Evolutionary conservation across 2,888 invertebrate species (phyloP).

Genomic region (Trichogramma dendrolimi): DNA sequence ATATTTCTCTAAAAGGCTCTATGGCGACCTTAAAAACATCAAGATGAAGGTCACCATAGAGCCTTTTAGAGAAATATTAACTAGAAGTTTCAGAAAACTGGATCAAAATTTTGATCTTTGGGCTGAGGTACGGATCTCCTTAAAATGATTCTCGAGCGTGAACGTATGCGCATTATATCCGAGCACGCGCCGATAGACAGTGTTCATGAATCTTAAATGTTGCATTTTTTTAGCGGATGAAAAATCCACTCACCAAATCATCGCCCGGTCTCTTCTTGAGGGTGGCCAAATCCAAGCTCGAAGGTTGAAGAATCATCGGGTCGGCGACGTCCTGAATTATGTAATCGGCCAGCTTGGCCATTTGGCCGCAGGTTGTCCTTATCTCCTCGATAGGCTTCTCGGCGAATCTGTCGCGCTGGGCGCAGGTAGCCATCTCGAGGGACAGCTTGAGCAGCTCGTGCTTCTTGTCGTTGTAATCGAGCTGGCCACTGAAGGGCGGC

Average conservation of each 20-base stretch:
- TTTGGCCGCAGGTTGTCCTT: slow-evolving; percentile 66
- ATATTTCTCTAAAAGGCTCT: too few species aligned
- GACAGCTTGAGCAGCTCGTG: slow-evolving; percentile 72
- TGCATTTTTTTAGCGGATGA: too few species aligned
- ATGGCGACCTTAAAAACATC: too few species aligned
- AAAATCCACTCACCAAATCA: slow-evolving; percentile 60
- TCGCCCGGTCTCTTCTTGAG: slow-evolving; percentile 79
- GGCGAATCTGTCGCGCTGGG: slow-evolving; percentile 86
- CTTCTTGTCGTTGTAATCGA: slow-evolving; percentile 68
- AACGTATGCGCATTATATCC: too few species aligned
- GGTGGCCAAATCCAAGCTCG: slow-evolving; percentile 82
- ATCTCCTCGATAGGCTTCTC: slow-evolving; percentile 79
- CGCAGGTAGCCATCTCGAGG: slow-evolving; percentile 82
- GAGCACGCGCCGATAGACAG: too few species aligned
- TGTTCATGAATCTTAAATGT: too few species aligned
- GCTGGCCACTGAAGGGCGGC: slow-evolving; percentile 62
- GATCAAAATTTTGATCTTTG: too few species aligned
- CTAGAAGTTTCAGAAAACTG: too few species aligned
- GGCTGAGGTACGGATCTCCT: too few species aligned
- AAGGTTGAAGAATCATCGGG: slow-evolving; percentile 86
- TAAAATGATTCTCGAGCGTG: too few species aligned
- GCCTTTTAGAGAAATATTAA: too few species aligned
- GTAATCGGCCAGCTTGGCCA: slow-evolving; percentile 77
- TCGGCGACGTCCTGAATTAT: slow-evolving; percentile 84
- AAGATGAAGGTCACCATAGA: too few species aligned